These are phyloP conservation scores for Hydropsyche betteni DNA, from an alignment of 2,888 invertebrate genomes.

Conservation along the genomic window DNA sequence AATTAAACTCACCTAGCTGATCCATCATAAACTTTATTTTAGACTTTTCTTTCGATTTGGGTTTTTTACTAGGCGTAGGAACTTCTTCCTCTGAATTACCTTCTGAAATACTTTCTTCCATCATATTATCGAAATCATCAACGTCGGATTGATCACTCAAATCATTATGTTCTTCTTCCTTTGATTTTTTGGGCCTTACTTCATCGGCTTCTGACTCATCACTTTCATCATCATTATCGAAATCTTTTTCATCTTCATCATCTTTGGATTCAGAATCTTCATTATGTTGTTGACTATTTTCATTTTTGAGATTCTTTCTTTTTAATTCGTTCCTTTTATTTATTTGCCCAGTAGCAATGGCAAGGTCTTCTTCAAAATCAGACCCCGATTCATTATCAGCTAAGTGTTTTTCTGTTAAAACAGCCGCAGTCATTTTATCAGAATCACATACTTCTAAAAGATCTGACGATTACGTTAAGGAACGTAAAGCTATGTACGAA, in stretches of 20 bases:
- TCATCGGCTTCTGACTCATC: conserved; percentile 30
- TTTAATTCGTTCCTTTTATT: conserved; percentile 49
- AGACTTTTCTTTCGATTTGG: neutral
- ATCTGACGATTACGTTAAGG: conserved; percentile 63
- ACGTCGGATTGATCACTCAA: conserved; percentile 38
- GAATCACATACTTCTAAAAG: conserved; percentile 79
- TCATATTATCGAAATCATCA: conserved; percentile 27
- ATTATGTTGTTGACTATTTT: conserved; percentile 55
- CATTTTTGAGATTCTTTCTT: conserved; percentile 53
- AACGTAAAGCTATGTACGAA: conserved; percentile 27
- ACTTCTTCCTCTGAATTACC: conserved; percentile 40
- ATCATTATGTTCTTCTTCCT: too few species aligned
- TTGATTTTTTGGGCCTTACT: too few species aligned
- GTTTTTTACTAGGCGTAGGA: conserved; percentile 14
- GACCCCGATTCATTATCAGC: conserved; percentile 67
- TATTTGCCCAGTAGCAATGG: conserved; percentile 65
- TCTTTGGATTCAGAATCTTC: conserved; percentile 53
- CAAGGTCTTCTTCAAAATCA: conserved; percentile 73
- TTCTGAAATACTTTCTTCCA: too few species aligned
- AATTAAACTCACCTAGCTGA: neutral
- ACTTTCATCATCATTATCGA: conserved; percentile 41
- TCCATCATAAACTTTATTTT: neutral
- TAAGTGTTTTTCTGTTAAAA: conserved; percentile 70
- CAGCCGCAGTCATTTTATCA: conserved; percentile 69
- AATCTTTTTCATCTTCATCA: conserved; percentile 53